Evolutionary conservation across 1,140 invertebrate species (phyloP), one percentile per base, ranked within the genome.

Genomic region (Anagrus nilaparvatae): DNA sequence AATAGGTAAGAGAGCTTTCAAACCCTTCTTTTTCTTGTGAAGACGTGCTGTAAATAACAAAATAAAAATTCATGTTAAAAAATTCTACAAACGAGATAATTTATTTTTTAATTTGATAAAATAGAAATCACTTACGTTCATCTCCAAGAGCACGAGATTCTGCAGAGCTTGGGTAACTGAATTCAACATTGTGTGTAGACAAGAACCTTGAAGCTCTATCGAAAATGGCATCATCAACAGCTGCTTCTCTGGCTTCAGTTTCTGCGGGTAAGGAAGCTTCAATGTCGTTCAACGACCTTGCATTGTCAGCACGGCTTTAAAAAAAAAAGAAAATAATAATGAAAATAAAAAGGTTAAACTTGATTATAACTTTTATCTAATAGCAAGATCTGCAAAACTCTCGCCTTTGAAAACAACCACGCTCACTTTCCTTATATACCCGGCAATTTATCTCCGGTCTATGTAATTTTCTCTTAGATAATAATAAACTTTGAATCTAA

Each of bases 171-270:
- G 84, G 83, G 10, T 86, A 63, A 58, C 79, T 82, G 46, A 87
- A 75, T 59, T 87, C 82, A 30, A 87, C 71, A 12, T 82, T 84
- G 61, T 85, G 82, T 38, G 79, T 81, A 47, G 81, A 77, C 34
- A 87, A 69, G 71, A 85, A 86, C 43, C 78, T 75, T 42, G 79
- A 74, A 21, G 82, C 73, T 30, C 78, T 75, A 51, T 88, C 82
- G 16, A 83, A 63, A 20, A 87, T 67, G 35, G 82, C 73, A n/a
- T 77, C 75, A 50, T 87, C 82, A 4, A 87, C 74, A 37, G 79
- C 77, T n/a, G 77, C 70, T 62, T 88, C 83, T 44, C 81, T 74
- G 12, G 78, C 79, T 49, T 78, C 75, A 13, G 72, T 68, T 52
- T 86, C 80, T 9, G 75, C 71, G 17, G 83, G 76, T 37, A 86